Percentiles rank a stretch among this genome's conserved stretches.
Evolutionary conservation across 2,797 vertebrate genomes (phyloP).

Genomic region (Acanthurus lineatus): DNA sequence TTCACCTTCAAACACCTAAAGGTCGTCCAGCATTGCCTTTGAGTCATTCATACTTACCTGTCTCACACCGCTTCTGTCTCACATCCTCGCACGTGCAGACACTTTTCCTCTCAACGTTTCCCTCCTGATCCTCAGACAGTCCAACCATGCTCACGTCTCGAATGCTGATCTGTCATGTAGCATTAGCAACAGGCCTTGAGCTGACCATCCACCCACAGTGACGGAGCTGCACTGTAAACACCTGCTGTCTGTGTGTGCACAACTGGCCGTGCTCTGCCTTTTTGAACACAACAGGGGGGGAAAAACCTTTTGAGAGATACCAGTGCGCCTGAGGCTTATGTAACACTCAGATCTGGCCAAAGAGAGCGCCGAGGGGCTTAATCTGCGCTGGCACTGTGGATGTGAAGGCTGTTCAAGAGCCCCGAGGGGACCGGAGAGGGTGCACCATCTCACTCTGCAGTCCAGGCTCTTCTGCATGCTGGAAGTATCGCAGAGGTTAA

Average conservation of each 20-base stretch:
- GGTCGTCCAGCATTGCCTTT: conserved; percentile 30
- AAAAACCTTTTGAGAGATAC: conserved; percentile 54
- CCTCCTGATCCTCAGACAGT: conserved; percentile 2
- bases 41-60: not conserved
- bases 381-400: conserved; percentile 55
- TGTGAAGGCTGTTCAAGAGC: conserved; percentile 53
- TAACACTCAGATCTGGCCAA: conserved; percentile 53
- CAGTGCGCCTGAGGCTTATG: conserved; percentile 44
- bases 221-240: conserved; percentile 58
- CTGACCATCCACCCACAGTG: conserved; percentile 20
- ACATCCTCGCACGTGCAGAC: not conserved
- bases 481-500: conserved; percentile 41
- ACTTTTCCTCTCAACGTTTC: not conserved
- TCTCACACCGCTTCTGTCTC: conserved; percentile 13
- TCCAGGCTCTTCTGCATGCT: conserved; percentile 23
- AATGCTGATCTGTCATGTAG: conserved; percentile 49
- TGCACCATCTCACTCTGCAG: conserved; percentile 28
- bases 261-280: conserved; percentile 16
- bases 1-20: conserved; percentile 28
- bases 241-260: conserved; percentile 50
- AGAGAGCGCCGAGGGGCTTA: conserved; percentile 53
- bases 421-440: conserved; percentile 47
- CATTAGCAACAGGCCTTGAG: conserved; percentile 42
- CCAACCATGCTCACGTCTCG: conserved; percentile 14
- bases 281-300: conserved; percentile 30